Percentiles rank a stretch among this genome's conserved stretches.
Evolutionary conservation across 1,140 invertebrate species (phyloP).

Genomic region (Cepaea nemoralis): DNA sequence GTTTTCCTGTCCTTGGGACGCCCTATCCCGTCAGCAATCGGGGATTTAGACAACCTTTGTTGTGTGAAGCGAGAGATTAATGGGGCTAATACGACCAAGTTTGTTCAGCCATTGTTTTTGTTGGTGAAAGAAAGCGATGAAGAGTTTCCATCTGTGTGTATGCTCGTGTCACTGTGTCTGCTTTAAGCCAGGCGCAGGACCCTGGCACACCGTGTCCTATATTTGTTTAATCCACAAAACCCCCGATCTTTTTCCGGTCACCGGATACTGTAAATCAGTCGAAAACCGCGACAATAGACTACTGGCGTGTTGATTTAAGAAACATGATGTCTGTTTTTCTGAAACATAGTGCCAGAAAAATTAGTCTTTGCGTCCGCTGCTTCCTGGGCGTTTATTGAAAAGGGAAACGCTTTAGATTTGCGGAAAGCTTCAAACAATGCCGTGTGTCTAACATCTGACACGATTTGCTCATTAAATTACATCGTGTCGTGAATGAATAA

Average conservation of each 20-base stretch:
- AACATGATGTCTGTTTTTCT: neutral
- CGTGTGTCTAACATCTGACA: neutral
- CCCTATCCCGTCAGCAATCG: neutral
- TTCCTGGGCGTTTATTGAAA: neutral
- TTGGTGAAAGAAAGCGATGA: neutral
- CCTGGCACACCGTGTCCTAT: neutral
- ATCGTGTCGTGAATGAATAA: neutral
- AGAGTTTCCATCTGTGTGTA: neutral
- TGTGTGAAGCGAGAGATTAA: neutral
- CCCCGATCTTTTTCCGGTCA: neutral
- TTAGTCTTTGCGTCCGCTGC: neutral
- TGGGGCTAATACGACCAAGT: slow-evolving; percentile 13
- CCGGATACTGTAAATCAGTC: neutral
- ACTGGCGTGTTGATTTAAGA: neutral
- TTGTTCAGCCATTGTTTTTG: slow-evolving; percentile 9
- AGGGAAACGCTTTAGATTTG: neutral
- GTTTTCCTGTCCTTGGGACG: neutral
- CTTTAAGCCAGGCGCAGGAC: neutral
- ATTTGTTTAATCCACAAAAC: neutral
- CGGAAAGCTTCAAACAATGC: neutral
- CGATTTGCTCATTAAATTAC: neutral
- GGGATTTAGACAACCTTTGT: neutral
- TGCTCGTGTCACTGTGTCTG: slow-evolving; percentile 15
- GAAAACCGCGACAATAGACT: neutral
- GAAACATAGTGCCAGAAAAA: neutral